Conservation (phyloP, 2,113 vertebrate genomes). For the Silurus glanis region DNA sequence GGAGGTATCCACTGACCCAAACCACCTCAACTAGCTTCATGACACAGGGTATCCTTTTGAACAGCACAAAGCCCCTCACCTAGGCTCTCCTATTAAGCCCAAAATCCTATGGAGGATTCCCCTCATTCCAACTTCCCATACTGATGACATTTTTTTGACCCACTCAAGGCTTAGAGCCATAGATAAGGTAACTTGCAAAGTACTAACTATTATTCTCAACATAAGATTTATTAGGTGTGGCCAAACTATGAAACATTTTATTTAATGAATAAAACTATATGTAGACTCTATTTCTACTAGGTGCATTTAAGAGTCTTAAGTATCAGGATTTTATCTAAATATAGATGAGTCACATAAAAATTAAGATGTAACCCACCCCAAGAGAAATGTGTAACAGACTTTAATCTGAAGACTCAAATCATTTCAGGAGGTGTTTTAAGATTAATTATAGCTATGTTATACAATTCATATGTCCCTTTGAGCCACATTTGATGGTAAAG, state of each 20-base stretch:
- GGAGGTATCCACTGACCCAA: background rate
- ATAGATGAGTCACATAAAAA: background rate
- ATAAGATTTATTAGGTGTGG: background rate
- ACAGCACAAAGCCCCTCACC: too few species aligned
- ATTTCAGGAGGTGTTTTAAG: background rate
- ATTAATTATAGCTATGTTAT: background rate
- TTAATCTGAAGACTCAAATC: background rate
- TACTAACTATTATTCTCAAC: background rate
- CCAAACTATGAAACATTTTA: background rate
- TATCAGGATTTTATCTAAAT: background rate
- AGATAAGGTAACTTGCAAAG: background rate
- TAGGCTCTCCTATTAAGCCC: background rate
- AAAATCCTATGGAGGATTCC: background rate
- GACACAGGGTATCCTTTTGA: too few species aligned
- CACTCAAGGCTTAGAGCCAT: background rate
- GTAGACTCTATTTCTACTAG: background rate
- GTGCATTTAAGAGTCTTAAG: background rate
- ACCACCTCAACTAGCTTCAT: background rate
- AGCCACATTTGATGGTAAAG: background rate
- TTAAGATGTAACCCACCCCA: background rate
- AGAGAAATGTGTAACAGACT: background rate
- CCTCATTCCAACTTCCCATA: background rate
- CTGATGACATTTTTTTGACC: background rate
- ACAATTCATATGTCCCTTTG: background rate
- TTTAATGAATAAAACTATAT: background rate